Conservation (phyloP, 2,113 vertebrate species). For the Microtus pennsylvanicus region DNA sequence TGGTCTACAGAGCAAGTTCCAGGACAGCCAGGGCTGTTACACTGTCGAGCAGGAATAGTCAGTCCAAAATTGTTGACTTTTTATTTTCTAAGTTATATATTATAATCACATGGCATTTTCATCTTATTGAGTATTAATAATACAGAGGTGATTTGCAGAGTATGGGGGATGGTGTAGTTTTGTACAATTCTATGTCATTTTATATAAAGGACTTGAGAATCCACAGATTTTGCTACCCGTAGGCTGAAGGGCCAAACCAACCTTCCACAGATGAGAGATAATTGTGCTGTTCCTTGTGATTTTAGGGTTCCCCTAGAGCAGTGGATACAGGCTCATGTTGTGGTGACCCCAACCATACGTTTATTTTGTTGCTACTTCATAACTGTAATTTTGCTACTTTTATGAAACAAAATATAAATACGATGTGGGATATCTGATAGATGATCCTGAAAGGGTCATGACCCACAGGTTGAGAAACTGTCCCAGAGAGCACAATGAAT, state of each 20-base stretch:
- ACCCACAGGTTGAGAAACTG: neutral
- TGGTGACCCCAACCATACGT: neutral
- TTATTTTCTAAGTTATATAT: neutral
- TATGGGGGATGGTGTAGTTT: neutral
- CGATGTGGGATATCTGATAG: neutral
- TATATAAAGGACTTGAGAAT: neutral
- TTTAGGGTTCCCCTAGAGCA: neutral
- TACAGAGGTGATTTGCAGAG: neutral
- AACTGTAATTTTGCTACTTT: neutral
- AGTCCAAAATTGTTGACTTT: neutral
- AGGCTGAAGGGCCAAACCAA: neutral
- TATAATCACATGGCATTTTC: neutral
- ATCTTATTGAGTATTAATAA: neutral
- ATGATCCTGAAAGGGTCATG: neutral
- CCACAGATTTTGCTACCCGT: neutral
- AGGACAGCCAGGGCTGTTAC: neutral
- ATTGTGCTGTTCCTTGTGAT: neutral
- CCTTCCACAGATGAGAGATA: neutral
- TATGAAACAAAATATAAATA: neutral
- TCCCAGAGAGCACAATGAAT: neutral
- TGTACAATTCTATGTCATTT: neutral
- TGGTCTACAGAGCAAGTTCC: neutral
- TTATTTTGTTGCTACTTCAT: neutral
- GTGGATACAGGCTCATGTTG: neutral
- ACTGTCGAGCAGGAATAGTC: constrained; percentile 10